Base-by-base conservation (phyloP, 1,140 invertebrate genomes). In the Agrypnia vestita region DNA sequence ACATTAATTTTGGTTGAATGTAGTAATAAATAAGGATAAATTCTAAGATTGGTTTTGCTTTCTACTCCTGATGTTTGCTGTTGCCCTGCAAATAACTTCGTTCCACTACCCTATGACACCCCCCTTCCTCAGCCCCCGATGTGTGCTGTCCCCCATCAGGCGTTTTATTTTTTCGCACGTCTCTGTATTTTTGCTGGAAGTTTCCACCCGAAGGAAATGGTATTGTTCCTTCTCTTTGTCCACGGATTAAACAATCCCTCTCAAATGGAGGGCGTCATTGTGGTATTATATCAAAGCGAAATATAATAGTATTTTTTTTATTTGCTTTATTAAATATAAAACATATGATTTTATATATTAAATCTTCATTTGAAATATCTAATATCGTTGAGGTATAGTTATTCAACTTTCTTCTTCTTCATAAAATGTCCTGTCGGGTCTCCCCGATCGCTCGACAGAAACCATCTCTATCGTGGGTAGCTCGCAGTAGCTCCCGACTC, bases 141-240 rank as follows among this genome's bases (percentile, higher is more conserved):
- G 44, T 49, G 67, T 71, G 67, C 67, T 17, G 21, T 71, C n/a
- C 62, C n/a, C 72, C 46, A 49, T 64, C 72, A 76, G 21, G 71
- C 80, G 75, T 81, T 78, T 73, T 81, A 78, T 81, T 59, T 73
- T n/a, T 80, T 76, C 64, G 61, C 67, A 74, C 75, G 56, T 55
- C 69, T 69, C 53, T 59, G 74, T 81, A 76, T 80, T 81, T 78
- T 81, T 71, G 19, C 76, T 75, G 76, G 56, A 81, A 81, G 75
- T 78, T 74, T 72, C 74, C 80, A 78, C 73, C 80, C 67, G 76
- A 61, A 76, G 80, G 76, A 81, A 71, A 51, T 62, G 49, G 75
- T 55, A 62, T 73, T 67, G 74, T 80, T 35, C 71, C 61, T 76
- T 59, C 17, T 55, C 55, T 55, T 55, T 78, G 47, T 53, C n/a